Conservation (phyloP, 37 sponge, comb jelly and placozoan species). For the Crambe crambe region DNA sequence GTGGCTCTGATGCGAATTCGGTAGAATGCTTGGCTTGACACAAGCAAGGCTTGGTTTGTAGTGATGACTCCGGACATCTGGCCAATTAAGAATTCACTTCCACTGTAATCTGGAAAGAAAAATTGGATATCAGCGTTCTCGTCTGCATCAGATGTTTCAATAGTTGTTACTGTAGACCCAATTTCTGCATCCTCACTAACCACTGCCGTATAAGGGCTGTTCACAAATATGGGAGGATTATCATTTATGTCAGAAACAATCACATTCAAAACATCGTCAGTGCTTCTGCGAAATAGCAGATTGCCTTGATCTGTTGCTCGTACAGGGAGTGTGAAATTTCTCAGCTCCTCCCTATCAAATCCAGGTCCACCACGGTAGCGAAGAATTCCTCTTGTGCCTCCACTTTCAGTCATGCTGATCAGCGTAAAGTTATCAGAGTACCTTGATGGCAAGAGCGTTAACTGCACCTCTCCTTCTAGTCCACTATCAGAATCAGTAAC, state of each 20-base stretch:
- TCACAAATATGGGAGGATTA: slow-evolving; percentile 43
- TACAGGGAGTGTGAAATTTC: slow-evolving; percentile 47
- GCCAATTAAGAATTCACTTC: slow-evolving; percentile 41
- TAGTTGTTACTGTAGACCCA: slow-evolving; percentile 25
- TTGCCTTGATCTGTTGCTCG: slow-evolving; percentile 47
- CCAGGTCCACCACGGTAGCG: slow-evolving; percentile 1
- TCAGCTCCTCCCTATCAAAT: slow-evolving; percentile 54
- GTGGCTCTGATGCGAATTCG: slow-evolving; percentile 32
- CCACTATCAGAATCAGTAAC: slow-evolving; percentile 75
- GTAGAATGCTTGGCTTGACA: slow-evolving; percentile 12
- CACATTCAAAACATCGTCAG: slow-evolving; percentile 9
- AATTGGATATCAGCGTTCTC: slow-evolving; percentile 23
- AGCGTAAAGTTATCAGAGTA: slow-evolving; percentile 40
- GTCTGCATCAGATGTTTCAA: slow-evolving; percentile 44
- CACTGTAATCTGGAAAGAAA: slow-evolving; percentile 13
- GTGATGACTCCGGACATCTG: slow-evolving; percentile 30
- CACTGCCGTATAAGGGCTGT: slow-evolving; percentile 37
- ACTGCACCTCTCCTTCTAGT: slow-evolving; percentile 30
- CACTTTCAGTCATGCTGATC: not conserved
- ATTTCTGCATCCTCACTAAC: slow-evolving; percentile 41
- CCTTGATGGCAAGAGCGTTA: slow-evolving; percentile 18
- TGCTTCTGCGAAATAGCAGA: slow-evolving; percentile 22
- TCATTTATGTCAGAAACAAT: slow-evolving; percentile 45
- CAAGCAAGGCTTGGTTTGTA: not conserved
- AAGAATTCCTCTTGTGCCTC: not conserved